These are phyloP conservation scores for Ctenosaura bakeri DNA, from an alignment of 2,797 vertebrate species.

Conservation along the genomic window DNA sequence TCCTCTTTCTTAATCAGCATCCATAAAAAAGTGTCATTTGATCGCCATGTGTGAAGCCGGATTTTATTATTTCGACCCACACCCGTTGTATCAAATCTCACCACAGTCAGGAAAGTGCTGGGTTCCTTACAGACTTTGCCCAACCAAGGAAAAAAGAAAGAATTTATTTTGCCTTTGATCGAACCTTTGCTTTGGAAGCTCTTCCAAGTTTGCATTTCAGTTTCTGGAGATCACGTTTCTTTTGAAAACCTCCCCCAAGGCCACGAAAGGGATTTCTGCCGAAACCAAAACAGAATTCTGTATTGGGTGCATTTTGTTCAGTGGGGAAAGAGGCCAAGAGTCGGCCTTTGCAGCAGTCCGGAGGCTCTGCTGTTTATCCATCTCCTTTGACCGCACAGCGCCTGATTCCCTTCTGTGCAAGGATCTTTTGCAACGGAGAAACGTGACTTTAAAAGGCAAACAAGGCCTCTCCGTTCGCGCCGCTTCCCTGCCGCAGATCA, in stretches of 20 bases:
- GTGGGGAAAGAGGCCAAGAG: neutral
- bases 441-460: conserved; percentile 31
- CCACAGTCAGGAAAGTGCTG: neutral
- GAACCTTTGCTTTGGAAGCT: conserved; percentile 20
- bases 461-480: neutral
- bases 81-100: neutral
- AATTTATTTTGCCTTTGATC: neutral
- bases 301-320: neutral
- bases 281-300: neutral
- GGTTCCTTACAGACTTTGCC: neutral
- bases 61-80: neutral
- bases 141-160: neutral
- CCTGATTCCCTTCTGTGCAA: too few relatives aligned
- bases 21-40: neutral
- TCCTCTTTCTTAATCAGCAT: neutral
- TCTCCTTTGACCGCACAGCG: neutral
- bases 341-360: neutral
- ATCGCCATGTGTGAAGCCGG: neutral
- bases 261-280: neutral
- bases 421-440: neutral
- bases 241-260: neutral
- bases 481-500: neutral
- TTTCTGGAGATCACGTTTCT: conserved; percentile 15
- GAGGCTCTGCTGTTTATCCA: too few relatives aligned
- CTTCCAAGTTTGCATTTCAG: conserved; percentile 3